Base-by-base conservation (phyloP, 2,797 vertebrate species). In the Cottoperca gobio region DNA sequence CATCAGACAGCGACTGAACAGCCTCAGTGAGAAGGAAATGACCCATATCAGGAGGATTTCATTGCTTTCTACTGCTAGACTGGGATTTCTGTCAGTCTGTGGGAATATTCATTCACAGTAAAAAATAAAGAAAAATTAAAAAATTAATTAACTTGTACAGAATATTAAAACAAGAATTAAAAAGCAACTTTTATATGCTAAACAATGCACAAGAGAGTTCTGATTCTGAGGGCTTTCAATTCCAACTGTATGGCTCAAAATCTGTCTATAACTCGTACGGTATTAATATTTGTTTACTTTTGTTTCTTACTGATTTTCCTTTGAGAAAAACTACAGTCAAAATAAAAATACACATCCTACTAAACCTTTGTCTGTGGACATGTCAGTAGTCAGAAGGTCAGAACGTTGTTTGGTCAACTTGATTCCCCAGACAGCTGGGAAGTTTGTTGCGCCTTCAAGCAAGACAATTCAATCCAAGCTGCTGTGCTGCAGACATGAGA, bases 31-130 rank as follows among this genome's bases (percentile, higher is more conserved):
- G 64, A 55, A 59, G 48, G 48, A 70, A 57, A 65, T 40, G 54
- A 64, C 6, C 62, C 40, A 19, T 12, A 68, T 65, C 49, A 54
- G 21, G 31, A 55, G 5, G 28, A 16, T 67, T 74, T 79, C 76
- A 85, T 82, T 68, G 40, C 39, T 67, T 78, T 58, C 74, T 60
- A 67, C 45, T 54, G 79, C 52, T 40, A 8, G 19, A 37, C 65
- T 62, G 57, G 61, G 58, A 76, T 48, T 19, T 46, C 59, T 28
- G 46, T 52, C 33, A 45, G 45, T 59, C 52, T 42, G 33, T 26
- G 73, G 78, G 70, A 76, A 76, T 6, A 78, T 50, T 46, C 49
- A 61, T n/a, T 61, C 31, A 33, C 49, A 35, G 40, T 54, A 65
- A 81, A 67, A 60, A 58, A 65, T 28, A 23, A 63, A 54, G n/a